Base-by-base conservation (phyloP, 2,113 vertebrate species). In the Epinephelus cyanopodus region DNA sequence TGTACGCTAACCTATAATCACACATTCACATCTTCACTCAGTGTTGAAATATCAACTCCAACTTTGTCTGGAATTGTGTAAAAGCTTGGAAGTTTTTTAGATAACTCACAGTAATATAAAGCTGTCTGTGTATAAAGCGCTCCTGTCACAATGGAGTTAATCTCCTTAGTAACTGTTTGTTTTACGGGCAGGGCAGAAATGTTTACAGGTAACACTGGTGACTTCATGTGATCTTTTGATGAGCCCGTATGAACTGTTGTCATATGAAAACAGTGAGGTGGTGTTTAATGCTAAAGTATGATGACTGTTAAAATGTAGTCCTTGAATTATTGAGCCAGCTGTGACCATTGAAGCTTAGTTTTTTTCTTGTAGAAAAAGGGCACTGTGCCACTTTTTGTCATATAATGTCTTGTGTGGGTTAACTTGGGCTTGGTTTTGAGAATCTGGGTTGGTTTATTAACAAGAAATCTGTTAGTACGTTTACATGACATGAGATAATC, bases 101-200 rank as follows among this genome's bases (percentile, higher is more conserved):
- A 10, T 33, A 48, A 45, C 11, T 33, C 39, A 62, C 7, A 39
- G 61, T 47, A 12, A 72, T 21, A 15, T 61, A 33, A 67, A 68
- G 0, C 21, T 7, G 39, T n/a, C 15, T 54, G 53, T 70, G n/a
- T 66, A 1, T 52, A 37, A 6, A 33, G 27, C 48, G 18, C 27
- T 77, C 29, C n/a, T 5, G 14, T 67, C 25, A 54, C 37, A 33
- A 4, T 65, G 56, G 33, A 63, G 56, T 23, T 57, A 77, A 68
- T 15, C 27, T 75, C 37, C 62, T 52, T 13, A n/a, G 66, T 27
- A 17, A 65, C 70, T 85, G 81, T 90, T 88, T 86, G 77, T 66
- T 87, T 80, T 74, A 21, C 61, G 58, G 86, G 89, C 58, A 27
- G 70, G 48, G 79, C 27, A n/a, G 15, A 42, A 39, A 25, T 45